Evolutionary conservation across 1,140 invertebrate species (phyloP).

Genomic region (Drosophila subobscura): DNA sequence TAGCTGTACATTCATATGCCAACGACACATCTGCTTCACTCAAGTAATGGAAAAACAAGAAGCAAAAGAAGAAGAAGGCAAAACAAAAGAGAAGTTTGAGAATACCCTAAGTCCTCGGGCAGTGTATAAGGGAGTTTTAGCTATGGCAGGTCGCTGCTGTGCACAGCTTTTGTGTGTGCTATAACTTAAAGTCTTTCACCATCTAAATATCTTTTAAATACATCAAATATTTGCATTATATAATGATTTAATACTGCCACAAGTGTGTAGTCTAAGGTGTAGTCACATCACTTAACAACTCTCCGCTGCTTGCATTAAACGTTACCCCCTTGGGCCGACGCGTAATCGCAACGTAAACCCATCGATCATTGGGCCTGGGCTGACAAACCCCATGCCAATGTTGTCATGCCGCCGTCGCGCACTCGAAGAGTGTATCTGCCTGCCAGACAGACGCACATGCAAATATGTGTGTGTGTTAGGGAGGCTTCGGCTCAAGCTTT

Average conservation of each 20-base stretch:
- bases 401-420: constrained; percentile 12
- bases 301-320: constrained; percentile 3
- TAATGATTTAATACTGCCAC: too few species aligned
- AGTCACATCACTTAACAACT: too few species aligned
- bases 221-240: too few species aligned
- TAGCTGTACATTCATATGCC: constrained; percentile 44
- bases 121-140: not conserved
- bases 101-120: constrained; percentile 23
- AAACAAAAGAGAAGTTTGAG: constrained; percentile 25
- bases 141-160: not conserved
- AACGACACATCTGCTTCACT: constrained; percentile 52
- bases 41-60: constrained; percentile 43
- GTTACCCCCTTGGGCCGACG: not conserved
- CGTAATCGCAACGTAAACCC: constrained; percentile 23
- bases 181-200: not conserved
- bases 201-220: too few species aligned
- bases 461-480: constrained; percentile 5
- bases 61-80: not conserved
- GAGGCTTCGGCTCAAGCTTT: too few species aligned
- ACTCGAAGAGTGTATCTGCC: constrained; percentile 18
- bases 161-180: not conserved
- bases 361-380: constrained; percentile 33
- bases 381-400: constrained; percentile 28
- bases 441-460: constrained; percentile 32
- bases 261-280: too few species aligned